Evolutionary conservation across 2,797 vertebrate genomes (phyloP), one percentile per base, ranked within the genome.

Genomic region (Apogon hyalosoma): DNA sequence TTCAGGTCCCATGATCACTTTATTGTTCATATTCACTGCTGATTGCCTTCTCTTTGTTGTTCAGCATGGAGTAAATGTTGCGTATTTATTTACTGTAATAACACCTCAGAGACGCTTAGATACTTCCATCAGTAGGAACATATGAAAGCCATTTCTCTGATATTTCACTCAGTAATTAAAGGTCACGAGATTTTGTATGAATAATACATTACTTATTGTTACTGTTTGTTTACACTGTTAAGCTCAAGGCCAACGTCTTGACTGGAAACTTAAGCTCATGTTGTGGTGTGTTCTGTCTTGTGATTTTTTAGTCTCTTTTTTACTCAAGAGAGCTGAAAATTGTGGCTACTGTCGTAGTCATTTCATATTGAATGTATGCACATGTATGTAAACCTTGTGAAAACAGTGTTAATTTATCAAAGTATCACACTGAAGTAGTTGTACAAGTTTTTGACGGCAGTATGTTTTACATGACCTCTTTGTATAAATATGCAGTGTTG

Each of bases 261-360:
- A 74, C 21, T 12, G 28, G 63, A 38, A 58, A 45, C 65, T 53
- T 61, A 19, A 65, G 51, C 21, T n/a, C 28, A 10, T 61, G 38
- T 79, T 46, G 54, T 48, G n/a, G 50, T 53, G 43, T 9, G 1
- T 59, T 57, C 16, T 12, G 7, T 61, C 19, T 54, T 42, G 42
- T 62, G 9, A 65, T 46, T 53, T 69, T 64, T 24, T 53, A n/a
- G 18, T 2, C 70, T 46, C 77, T 65, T 84, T 66, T 63, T 64
- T 75, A 45, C 10, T 1, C 18, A 61, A 78, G 54, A 75, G 80
- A 86, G 64, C 11, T 69, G 40, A 43, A 71, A 66, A 59, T 57
- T 75, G 60, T 74, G 81, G 50, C 75, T 87, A 84, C 81, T 81
- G 70, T 82, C 40, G 76, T 87, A 83, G 79, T 77, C 63, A 73